Evolutionary conservation across 2,113 vertebrate genomes (phyloP), one percentile per base, ranked within the genome.

Genomic region (Semicossyphus pulcher): DNA sequence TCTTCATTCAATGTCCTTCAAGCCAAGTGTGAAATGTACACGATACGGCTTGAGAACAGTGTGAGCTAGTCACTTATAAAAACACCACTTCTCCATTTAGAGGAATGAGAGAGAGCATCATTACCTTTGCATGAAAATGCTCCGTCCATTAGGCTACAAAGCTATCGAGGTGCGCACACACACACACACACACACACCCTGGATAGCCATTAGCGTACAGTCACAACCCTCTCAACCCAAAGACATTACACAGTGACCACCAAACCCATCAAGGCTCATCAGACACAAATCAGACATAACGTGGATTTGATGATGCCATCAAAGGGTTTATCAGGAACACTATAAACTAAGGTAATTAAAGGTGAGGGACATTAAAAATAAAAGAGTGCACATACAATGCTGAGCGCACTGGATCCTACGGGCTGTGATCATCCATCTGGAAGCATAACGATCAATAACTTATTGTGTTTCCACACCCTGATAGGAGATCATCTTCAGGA

Each of bases 51-150:
- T 21, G 45, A 74, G 60, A 78, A 72, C 25, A 31, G 74, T 68
- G 69, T 36, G 62, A 84, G 39, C 51, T 41, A 49, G 75, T 63
- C 70, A 36, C 66, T 80, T 71, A 62, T 14, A 57, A 66, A 83
- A 78, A 89, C 77, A 86, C 73, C 11, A 59, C 72, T 86, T 80
- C 80, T 85, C 75, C 86, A 88, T 88, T 86, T 89, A 76, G 83
- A 72, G 54, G 42, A 72, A 74, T 45, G 64, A 75, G 70, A 82
- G 44, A 0, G 58, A 53, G 72, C 80, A 62, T 78, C 68, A 76
- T 75, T 84, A 80, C 66, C 65, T 84, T 86, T 87, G 67, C 64
- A 79, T 81, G 56, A 61, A 84, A 86, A 81, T 37, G 51, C 68
- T 81, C 74, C 25, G 64, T 79, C 72, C 62, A 75, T 85, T 85